Evolutionary conservation across 1,140 invertebrate species (phyloP).

Genomic region (Papilio dardanus): DNA sequence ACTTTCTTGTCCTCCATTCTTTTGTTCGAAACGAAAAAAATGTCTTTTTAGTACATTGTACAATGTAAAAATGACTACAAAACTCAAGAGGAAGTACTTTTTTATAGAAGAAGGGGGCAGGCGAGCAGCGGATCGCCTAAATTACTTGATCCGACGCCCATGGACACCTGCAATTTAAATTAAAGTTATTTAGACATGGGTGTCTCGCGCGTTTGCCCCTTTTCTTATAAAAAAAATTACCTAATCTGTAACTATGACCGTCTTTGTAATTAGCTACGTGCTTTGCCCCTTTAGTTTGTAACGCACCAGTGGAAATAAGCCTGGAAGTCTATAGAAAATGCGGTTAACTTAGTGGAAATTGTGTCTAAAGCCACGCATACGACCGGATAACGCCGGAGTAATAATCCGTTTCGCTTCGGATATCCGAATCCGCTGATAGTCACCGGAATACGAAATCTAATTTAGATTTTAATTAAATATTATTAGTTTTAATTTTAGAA

Average conservation of each 20-base stretch:
- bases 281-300: not conserved
- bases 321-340: not conserved
- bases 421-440: constrained; percentile 25
- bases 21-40: not conserved
- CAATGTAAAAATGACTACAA: too few species aligned
- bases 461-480: constrained; percentile 14
- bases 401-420: constrained; percentile 3
- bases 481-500: constrained; percentile 4
- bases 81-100: too few species aligned
- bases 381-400: not conserved
- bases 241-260: not conserved
- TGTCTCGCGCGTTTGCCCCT: too few species aligned
- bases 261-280: not conserved
- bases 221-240: too few species aligned
- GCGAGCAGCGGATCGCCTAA: too few species aligned
- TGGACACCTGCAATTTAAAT: too few species aligned
- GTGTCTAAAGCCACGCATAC: not conserved
- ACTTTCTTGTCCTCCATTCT: not conserved
- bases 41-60: not conserved
- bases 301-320: not conserved
- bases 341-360: not conserved
- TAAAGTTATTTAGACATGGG: not conserved
- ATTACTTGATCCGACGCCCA: too few species aligned
- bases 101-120: too few species aligned
- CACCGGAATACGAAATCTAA: constrained; percentile 15